Evolutionary conservation across 2,888 invertebrate species (phyloP).

Genomic region (Agonum fuliginosum): DNA sequence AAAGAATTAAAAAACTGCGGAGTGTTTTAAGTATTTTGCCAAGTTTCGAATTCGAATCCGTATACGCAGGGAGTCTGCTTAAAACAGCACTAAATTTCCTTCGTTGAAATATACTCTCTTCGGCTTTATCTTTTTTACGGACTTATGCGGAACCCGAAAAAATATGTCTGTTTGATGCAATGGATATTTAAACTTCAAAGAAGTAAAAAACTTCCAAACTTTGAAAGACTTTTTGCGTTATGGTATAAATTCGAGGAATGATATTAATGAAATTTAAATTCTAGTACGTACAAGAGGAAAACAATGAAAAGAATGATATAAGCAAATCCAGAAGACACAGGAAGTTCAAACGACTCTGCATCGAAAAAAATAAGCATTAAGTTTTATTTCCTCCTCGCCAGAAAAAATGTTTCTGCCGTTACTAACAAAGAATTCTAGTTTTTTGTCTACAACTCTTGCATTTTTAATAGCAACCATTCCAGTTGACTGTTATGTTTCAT

Average conservation of each 20-base stretch:
- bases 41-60: constrained; percentile 8
- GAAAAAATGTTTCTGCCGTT: not conserved
- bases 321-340: not conserved
- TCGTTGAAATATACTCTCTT: constrained; percentile 3
- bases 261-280: constrained; percentile 6
- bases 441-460: too few species aligned
- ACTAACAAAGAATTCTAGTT: not conserved
- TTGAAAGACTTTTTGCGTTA: not conserved
- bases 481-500: too few species aligned
- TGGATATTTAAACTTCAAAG: constrained; percentile 9
- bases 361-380: not conserved
- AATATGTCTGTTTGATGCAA: constrained; percentile 5
- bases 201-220: constrained; percentile 1
- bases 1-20: constrained; percentile 4
- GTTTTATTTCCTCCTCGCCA: not conserved
- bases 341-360: not conserved
- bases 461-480: too few species aligned
- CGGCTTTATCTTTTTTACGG: constrained; percentile 2
- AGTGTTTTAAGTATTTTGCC: not conserved
- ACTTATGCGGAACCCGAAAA: not conserved
- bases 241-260: not conserved
- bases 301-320: not conserved
- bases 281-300: too few species aligned
- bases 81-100: constrained; percentile 4
- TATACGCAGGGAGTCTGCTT: not conserved